phyloP scores from a whole-genome alignment of 2,797 vertebrate species.

The Netta rufina region DNA sequence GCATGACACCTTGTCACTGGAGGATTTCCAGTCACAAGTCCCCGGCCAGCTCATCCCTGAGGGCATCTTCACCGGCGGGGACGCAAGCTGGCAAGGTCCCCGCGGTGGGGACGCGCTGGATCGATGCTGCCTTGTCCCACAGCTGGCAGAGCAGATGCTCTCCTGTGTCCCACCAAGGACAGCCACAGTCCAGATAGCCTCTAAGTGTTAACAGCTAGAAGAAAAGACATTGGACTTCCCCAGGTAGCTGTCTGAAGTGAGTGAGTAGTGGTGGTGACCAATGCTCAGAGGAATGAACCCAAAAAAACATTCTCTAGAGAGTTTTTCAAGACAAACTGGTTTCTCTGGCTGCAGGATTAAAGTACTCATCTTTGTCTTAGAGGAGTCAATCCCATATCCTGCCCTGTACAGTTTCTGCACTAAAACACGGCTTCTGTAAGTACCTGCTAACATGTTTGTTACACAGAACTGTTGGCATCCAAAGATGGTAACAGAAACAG shows the following conservation, averaged over 20 bases:
- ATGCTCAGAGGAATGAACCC: background rate
- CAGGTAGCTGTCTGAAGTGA: background rate
- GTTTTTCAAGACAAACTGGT: background rate
- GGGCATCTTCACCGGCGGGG: background rate
- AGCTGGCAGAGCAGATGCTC: rapidly evolving
- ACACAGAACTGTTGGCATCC: background rate
- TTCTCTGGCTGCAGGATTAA: background rate
- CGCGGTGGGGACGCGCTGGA: rapidly evolving
- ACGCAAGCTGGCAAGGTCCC: rapidly evolving
- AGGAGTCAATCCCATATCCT: rapidly evolving
- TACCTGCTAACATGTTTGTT: background rate
- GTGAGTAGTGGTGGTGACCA: background rate
- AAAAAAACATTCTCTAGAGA: background rate
- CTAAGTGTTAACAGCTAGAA: background rate
- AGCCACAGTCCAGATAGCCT: rapidly evolving
- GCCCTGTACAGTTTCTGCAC: background rate
- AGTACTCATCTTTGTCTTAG: rapidly evolving
- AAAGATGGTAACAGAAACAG: rapidly evolving
- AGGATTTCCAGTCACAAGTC: background rate
- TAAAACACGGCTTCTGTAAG: background rate
- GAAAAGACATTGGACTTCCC: background rate
- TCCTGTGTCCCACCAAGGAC: rapidly evolving
- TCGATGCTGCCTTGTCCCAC: rapidly evolving
- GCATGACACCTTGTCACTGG: rapidly evolving
- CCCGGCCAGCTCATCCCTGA: rapidly evolving